Percentiles rank a stretch among this genome's conserved stretches.
Evolutionary conservation across 2,113 vertebrate genomes (phyloP).

Genomic region (Columba janthina): DNA sequence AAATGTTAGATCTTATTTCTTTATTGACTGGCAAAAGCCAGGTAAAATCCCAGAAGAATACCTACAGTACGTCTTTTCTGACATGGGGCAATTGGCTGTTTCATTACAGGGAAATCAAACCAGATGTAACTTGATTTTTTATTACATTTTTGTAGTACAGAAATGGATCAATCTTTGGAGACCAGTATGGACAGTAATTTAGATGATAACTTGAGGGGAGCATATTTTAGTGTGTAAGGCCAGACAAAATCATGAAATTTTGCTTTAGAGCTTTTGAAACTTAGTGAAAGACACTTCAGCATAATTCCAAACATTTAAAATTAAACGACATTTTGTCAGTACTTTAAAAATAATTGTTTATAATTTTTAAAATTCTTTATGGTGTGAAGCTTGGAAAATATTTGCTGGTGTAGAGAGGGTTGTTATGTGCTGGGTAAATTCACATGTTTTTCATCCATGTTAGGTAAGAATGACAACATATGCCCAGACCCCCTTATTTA

Average conservation of each 20-base stretch:
- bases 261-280: not conserved
- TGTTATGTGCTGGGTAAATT: not conserved
- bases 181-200: constrained; percentile 1
- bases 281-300: not conserved
- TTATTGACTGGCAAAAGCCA: constrained; percentile 64
- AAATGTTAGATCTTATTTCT: constrained; percentile 60
- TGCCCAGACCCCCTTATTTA: not conserved
- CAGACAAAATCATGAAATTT: not conserved
- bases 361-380: not conserved
- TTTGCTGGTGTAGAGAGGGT: not conserved
- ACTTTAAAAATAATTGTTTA: not conserved
- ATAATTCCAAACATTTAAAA: not conserved
- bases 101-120: constrained; percentile 57
- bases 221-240: not conserved
- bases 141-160: constrained; percentile 24
- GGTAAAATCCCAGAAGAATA: constrained; percentile 55
- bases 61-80: constrained; percentile 57
- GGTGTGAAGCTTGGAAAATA: not conserved
- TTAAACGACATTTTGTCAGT: not conserved
- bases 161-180: constrained; percentile 33
- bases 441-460: not conserved
- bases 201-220: not conserved
- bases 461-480: not conserved
- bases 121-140: constrained; percentile 50
- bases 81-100: constrained; percentile 59